Evolutionary conservation across 2,888 invertebrate genomes (phyloP), one percentile per base, ranked within the genome.

Genomic region (Itoplectis maculator): DNA sequence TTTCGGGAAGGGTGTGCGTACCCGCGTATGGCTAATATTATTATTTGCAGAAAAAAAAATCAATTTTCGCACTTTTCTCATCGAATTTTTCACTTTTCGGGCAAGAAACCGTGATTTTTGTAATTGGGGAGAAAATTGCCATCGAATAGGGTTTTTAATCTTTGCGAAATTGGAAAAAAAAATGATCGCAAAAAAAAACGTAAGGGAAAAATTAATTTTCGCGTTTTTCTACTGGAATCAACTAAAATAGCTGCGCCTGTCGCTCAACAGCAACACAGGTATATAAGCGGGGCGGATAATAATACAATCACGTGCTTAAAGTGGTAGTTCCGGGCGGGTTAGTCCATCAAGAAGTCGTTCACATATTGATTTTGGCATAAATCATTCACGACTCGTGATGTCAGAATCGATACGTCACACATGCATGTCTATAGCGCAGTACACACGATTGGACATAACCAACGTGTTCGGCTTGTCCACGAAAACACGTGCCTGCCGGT

Each of bases 281-380:
- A 8, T 42, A 8, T 7, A 35, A 59, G 59, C 11, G 35, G 6
- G 59, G 15, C 29, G 35, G 42, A 54, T 54, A 70, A 59, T 40
- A 23, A 70, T 70, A 42, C 20, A 8, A 56, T 42, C 42, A 56
- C 56, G 56, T 83, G 83, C 76, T 80, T 59, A 65, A 74, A 73
- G 82, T 72, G 47, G 82, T 79, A 79, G 77, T 59, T 68, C 79
- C 40, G 56, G 77, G 75, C 65, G 61, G 73, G 73, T 73, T 79
- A 70, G 82, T 75, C 75, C 77, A 76, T 78, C 54, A 77, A 83
- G 85, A 84, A 89, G 88, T 88, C 87, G 87, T 87, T 85, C 85
- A 83, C 84, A 79, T 88, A 89, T 89, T 86, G 89, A 89, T 89
- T 88, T 87, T 84, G 72, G 74, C 79, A 87, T 86, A 82, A 87